A percentile compares a stretch with the other conserved stretches of the same genome.
Evolutionary conservation across 2,113 vertebrate species (phyloP).

Genomic region (Gobius niger): DNA sequence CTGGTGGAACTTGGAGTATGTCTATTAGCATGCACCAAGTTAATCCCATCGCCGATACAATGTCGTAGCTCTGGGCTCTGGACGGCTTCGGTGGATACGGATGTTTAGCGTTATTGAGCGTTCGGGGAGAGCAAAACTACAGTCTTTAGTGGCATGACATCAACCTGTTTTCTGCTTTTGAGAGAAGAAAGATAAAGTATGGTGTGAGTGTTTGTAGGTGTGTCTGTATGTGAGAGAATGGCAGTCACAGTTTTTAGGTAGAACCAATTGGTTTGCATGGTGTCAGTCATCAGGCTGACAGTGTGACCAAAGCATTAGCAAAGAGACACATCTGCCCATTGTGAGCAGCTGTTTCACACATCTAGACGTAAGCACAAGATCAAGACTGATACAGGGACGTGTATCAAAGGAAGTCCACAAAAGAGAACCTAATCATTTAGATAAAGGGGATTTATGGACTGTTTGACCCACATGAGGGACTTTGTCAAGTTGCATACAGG

Average conservation of each 20-base stretch:
- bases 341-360: conserved; percentile 29
- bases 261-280: conserved; percentile 59
- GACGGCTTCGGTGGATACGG: conserved; percentile 30
- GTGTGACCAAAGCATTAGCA: conserved; percentile 55
- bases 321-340: conserved; percentile 48
- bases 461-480: no score
- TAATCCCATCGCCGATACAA: conserved; percentile 56
- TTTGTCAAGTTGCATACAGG: no score
- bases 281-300: conserved; percentile 47
- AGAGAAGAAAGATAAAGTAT: conserved; percentile 10
- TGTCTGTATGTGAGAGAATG: conserved; percentile 20
- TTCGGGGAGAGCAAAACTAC: conserved; percentile 15
- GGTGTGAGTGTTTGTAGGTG: conserved; percentile 10
- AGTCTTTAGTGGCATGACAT: conserved; percentile 23
- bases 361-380: conserved; percentile 21
- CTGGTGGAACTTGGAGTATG: conserved; percentile 36
- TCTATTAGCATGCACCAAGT: conserved; percentile 50
- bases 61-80: conserved; percentile 36
- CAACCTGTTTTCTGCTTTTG: conserved; percentile 17
- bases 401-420: not conserved
- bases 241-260: conserved; percentile 47
- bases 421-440: not conserved
- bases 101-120: conserved; percentile 41
- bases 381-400: not conserved
- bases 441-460: not conserved